Evolutionary conservation across 1,140 invertebrate species (phyloP).

Genomic region (Pteromalus puparum): DNA sequence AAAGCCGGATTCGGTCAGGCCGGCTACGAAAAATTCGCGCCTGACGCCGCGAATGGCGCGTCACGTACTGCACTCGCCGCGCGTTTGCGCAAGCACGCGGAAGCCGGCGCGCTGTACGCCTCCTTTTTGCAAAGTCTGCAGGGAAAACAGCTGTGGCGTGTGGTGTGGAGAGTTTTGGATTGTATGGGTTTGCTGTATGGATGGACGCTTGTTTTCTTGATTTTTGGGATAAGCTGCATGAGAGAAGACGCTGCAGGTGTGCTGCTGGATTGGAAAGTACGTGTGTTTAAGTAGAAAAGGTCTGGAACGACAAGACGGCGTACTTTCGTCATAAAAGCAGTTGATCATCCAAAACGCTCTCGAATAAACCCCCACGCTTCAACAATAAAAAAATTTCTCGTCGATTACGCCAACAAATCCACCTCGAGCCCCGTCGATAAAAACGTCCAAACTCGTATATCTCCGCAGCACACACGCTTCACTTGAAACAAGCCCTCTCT

Average conservation of each 20-base stretch:
- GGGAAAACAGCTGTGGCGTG: not conserved
- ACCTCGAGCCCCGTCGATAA: not conserved
- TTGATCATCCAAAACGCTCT: no score
- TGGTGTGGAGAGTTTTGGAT: not conserved
- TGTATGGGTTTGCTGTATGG: not conserved
- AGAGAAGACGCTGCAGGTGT: no score
- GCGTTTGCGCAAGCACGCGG: conserved; percentile 31
- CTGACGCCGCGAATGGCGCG: not conserved
- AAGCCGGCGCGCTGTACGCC: not conserved
- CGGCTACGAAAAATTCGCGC: conserved; percentile 9
- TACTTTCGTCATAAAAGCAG: no score
- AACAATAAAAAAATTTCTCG: no score
- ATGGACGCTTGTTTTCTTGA: no score
- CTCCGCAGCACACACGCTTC: not conserved
- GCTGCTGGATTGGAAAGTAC: no score
- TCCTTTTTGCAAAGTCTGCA: not conserved
- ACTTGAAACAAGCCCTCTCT: not conserved
- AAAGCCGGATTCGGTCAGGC: not conserved
- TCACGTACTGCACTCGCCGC: not conserved
- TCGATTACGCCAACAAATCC: not conserved
- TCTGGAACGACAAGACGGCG: no score
- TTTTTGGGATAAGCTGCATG: no score
- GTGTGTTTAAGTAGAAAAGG: no score
- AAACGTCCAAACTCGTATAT: not conserved
- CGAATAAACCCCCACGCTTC: no score